Evolutionary conservation across 2,797 vertebrate species (phyloP).

Genomic region (Oreochromis mossambicus): DNA sequence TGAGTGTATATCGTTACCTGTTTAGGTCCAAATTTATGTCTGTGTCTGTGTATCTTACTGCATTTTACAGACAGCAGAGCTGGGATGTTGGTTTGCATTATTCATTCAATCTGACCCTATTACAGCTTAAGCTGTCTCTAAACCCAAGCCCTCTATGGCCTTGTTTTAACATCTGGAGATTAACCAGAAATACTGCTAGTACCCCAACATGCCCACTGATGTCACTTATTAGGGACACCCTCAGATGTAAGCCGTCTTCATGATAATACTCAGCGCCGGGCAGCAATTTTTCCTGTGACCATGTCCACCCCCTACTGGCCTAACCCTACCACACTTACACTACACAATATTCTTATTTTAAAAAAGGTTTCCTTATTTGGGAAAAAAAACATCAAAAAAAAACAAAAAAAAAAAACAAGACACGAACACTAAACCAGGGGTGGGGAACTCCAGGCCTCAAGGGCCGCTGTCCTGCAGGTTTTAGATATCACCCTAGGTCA

Average conservation of each 20-base stretch:
- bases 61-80: neutral
- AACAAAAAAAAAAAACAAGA: neutral
- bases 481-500: neutral
- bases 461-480: neutral
- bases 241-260: neutral
- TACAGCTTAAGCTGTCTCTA: constrained; percentile 46
- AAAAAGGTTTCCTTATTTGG: neutral
- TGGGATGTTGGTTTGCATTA: constrained; percentile 21
- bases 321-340: neutral
- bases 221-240: constrained; percentile 5
- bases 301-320: constrained; percentile 48
- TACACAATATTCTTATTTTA: neutral
- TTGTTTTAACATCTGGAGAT: constrained; percentile 57
- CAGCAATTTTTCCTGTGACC: neutral
- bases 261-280: neutral
- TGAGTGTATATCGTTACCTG: neutral
- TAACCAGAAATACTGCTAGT: constrained; percentile 33
- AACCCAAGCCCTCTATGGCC: constrained; percentile 44
- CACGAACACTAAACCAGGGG: neutral
- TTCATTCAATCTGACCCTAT: constrained; percentile 21
- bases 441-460: neutral
- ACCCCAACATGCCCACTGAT: constrained; percentile 6
- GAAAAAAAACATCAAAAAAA: neutral
- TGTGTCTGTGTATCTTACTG: neutral
- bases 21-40: neutral